Conservation (phyloP, 2,797 vertebrate genomes). For the Cetoscarus ocellatus region DNA sequence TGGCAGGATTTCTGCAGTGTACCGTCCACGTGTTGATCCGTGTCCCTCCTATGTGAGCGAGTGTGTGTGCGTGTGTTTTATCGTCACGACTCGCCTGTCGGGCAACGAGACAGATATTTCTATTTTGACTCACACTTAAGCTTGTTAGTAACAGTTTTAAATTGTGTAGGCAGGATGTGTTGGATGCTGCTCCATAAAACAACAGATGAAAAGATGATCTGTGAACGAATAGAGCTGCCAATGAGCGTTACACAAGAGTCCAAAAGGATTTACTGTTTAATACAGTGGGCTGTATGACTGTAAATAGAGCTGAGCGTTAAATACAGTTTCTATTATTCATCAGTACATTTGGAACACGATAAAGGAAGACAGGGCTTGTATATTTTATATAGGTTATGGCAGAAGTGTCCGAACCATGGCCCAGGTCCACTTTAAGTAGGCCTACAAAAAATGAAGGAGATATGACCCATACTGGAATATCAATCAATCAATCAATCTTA, state of each 20-base stretch:
- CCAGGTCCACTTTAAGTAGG: too few species aligned
- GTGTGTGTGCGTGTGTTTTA: slow-evolving; percentile 24
- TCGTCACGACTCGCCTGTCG: slow-evolving; percentile 59
- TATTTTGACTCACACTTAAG: slow-evolving; percentile 65
- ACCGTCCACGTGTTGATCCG: slow-evolving; percentile 10
- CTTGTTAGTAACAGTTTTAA: slow-evolving; percentile 58
- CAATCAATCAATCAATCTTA: too few species aligned
- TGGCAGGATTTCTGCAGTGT: slow-evolving; percentile 38
- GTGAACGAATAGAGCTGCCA: slow-evolving; percentile 55
- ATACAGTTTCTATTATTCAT: too few species aligned
- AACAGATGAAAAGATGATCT: slow-evolving; percentile 57
- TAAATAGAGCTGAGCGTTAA: too few species aligned
- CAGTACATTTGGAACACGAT: too few species aligned
- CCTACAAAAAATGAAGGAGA: too few species aligned
- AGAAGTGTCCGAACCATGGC: too few species aligned
- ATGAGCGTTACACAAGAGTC: slow-evolving; percentile 39
- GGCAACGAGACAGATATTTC: slow-evolving; percentile 37
- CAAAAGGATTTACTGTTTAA: slow-evolving; percentile 37
- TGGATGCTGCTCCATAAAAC: slow-evolving; percentile 37
- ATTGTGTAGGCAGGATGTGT: slow-evolving; percentile 50
- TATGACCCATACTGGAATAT: too few species aligned
- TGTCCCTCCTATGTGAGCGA: neutral
- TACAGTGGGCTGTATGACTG: neutral
- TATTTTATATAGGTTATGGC: too few species aligned
- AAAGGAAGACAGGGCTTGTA: too few species aligned